A percentile compares a stretch with the other conserved stretches of the same genome.
Conservation (phyloP, 2,888 invertebrate genomes). For the Spisula subtruncata region DNA sequence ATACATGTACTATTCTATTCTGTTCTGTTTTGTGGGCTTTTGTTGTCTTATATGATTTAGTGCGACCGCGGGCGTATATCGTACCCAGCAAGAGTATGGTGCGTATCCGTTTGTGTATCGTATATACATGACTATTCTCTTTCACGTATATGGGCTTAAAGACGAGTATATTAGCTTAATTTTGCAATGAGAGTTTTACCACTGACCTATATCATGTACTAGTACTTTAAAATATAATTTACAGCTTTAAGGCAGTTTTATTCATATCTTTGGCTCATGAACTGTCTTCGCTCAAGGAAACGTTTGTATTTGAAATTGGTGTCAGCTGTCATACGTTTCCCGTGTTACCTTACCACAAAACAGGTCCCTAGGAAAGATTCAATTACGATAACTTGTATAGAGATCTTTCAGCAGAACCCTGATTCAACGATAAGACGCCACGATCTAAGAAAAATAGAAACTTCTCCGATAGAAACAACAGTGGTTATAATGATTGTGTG, state of each 20-base stretch:
- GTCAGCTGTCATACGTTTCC: not conserved
- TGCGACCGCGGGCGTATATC: too few species aligned
- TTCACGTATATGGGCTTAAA: too few species aligned
- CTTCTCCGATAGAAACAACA: not conserved
- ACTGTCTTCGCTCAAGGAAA: not conserved
- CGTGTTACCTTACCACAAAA: not conserved
- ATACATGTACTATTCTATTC: too few species aligned
- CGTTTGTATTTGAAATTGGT: not conserved
- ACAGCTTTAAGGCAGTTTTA: not conserved
- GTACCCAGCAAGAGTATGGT: too few species aligned
- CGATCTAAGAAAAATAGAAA: not conserved
- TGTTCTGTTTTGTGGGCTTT: too few species aligned
- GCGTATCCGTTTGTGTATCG: too few species aligned
- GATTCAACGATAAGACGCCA: not conserved
- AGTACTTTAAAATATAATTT: too few species aligned
- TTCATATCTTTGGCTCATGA: not conserved
- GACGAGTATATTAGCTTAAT: too few species aligned
- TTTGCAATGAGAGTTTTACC: too few species aligned
- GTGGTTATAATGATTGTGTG: not conserved
- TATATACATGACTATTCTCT: too few species aligned
- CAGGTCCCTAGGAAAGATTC: not conserved
- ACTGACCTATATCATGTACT: too few species aligned
- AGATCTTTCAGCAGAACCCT: not conserved
- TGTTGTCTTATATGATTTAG: too few species aligned
- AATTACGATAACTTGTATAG: not conserved